Evolutionary conservation across 2,113 vertebrate genomes (phyloP), one percentile per base, ranked within the genome.

Genomic region (Phainopepla nitens): DNA sequence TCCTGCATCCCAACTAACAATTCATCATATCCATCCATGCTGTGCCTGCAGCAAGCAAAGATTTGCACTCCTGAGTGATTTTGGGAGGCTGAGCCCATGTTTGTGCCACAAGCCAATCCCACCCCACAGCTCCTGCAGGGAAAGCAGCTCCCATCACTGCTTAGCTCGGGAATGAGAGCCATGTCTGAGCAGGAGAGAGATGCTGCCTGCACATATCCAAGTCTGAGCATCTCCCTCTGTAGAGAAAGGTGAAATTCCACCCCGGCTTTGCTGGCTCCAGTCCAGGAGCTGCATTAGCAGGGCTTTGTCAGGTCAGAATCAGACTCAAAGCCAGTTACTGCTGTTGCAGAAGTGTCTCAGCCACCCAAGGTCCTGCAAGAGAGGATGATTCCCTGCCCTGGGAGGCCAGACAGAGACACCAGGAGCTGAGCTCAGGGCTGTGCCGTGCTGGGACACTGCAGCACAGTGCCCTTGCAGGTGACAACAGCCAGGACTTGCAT

Each of bases 11-110:
- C 3, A 1, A 1, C 24, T 10, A 66, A 57, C 24, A n/a, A 4
- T 29, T 15, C 58, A 31, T 49, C n/a, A 1, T 0, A 11, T 5
- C 21, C 7, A 3, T 4, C 49, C 6, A 0, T 6, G 22, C 17
- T 0, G 0, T 6, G 20, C 44, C 47, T 54, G 47, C 12, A 5
- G 56, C 27, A 28, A 0, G 2, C 13, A 11, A 9, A 14, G 23
- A 5, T 57, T 29, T 73, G 42, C 5, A 1, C 51, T 25, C 49
- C 83, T 10, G 1, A 8, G 33, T 9, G 68, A 10, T 53, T 33
- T 22, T 4, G 35, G 69, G 35, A 78, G 39, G 51, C 80, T 35
- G 36, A 77, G 53, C 2, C 70, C 6, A 5, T 2, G 22, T 35
- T 72, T 49, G 65, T 83, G 73, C 69, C 72, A 29, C 19, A 24